These are phyloP conservation scores for Zaprionus ghesquierei DNA, from an alignment of 1,140 invertebrate species.

Conservation along the genomic window DNA sequence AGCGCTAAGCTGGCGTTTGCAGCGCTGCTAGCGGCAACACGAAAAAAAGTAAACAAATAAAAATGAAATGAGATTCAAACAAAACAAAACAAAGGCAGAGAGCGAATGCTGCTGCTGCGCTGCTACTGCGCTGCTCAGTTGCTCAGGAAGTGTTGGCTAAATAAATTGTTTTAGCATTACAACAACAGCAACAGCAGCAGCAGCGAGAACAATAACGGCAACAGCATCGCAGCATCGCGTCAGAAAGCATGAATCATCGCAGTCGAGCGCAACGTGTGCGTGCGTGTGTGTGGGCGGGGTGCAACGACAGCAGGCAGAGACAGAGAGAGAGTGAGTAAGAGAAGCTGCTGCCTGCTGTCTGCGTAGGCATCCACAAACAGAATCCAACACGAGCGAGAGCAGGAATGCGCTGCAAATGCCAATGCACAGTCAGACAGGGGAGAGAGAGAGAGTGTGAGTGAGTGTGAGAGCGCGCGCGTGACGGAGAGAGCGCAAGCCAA, in stretches of 20 bases:
- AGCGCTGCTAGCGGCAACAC: background rate
- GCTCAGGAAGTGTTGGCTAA: conserved; percentile 36
- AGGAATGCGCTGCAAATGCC: conserved; percentile 43
- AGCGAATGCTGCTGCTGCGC: conserved; percentile 23
- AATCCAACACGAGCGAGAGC: conserved; percentile 18
- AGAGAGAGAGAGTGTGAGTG: too few relatives aligned
- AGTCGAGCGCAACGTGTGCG: conserved; percentile 13
- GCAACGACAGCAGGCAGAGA: background rate
- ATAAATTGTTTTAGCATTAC: conserved; percentile 33
- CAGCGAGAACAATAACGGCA: conserved; percentile 7
- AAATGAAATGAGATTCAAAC: background rate
- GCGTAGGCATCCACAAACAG: conserved; percentile 56
- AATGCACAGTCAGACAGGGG: conserved; percentile 27
- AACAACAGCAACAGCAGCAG: conserved; percentile 34
- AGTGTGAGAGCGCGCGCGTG: background rate
- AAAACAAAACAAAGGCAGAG: conserved; percentile 25
- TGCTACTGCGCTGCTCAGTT: conserved; percentile 23
- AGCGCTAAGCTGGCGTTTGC: background rate
- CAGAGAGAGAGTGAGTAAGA: too few relatives aligned
- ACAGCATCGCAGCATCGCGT: conserved; percentile 39
- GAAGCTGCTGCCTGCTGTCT: conserved; percentile 10
- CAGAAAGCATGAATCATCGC: conserved; percentile 73
- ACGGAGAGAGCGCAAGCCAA: background rate
- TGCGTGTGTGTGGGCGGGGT: background rate
- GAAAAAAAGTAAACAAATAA: conserved; percentile 15